These are phyloP conservation scores for Rosalia funebris DNA, from an alignment of 2,888 invertebrate genomes.

Conservation along the genomic window DNA sequence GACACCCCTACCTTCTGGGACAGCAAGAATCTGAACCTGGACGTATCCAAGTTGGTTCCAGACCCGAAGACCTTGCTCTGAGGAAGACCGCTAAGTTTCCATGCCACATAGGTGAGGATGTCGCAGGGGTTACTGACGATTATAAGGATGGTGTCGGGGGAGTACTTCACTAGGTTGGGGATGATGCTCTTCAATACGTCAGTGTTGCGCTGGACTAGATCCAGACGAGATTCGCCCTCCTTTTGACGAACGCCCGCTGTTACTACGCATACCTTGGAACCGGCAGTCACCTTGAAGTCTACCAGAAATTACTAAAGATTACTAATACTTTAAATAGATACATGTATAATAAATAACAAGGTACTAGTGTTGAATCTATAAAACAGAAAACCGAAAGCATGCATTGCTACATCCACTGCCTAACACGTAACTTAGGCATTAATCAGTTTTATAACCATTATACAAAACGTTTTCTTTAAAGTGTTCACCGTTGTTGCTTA, in stretches of 20 bases:
- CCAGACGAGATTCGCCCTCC: slow-evolving; percentile 88
- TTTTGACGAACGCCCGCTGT: slow-evolving; percentile 95
- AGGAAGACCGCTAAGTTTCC: slow-evolving; percentile 92
- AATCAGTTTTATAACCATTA: too few species aligned
- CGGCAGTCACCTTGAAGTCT: slow-evolving; percentile 81
- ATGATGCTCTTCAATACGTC: slow-evolving; percentile 89
- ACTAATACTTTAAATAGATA: too few species aligned
- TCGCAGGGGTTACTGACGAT: slow-evolving; percentile 95
- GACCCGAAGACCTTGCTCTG: slow-evolving; percentile 88
- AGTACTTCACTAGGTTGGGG: slow-evolving; percentile 82
- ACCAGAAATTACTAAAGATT: too few species aligned
- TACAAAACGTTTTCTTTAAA: too few species aligned
- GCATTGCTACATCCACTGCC: too few species aligned
- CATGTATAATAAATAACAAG: too few species aligned
- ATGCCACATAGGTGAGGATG: slow-evolving; percentile 90
- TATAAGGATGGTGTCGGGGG: slow-evolving; percentile 85
- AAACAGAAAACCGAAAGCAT: too few species aligned
- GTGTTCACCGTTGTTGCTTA: too few species aligned
- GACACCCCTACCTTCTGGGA: slow-evolving; percentile 85
- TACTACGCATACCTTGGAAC: slow-evolving; percentile 86
- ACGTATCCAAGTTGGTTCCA: slow-evolving; percentile 93
- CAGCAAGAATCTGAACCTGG: slow-evolving; percentile 88
- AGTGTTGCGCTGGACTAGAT: slow-evolving; percentile 89
- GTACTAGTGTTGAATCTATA: too few species aligned
- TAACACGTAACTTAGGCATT: too few species aligned